Evolutionary conservation across 2,113 vertebrate genomes (phyloP), one percentile per base, ranked within the genome.

Genomic region (Vireo altiloquus): DNA sequence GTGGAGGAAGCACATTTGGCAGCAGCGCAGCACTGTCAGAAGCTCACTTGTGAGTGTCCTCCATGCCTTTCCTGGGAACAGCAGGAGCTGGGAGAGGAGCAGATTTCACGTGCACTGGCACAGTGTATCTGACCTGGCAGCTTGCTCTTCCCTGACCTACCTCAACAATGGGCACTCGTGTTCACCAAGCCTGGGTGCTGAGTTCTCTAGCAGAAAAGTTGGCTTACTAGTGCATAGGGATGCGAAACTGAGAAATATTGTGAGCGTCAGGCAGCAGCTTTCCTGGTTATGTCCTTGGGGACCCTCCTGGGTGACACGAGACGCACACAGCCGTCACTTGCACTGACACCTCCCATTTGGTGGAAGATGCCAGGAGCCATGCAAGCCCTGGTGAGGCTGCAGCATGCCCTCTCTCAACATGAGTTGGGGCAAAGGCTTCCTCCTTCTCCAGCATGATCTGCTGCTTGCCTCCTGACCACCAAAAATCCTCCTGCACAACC

Each of bases 281-380:
- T 57, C 35, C 46, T 85, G 57, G 15, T 15, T n/a, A 5, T n/a
- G 42, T 49, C 78, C 57, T 40, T 44, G 24, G 22, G 61, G 35
- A 66, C 27, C 1, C 3, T 27, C 11, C 50, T 57, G 61, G 46
- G 19, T 65, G 37, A n/a, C 59, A 37, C 0, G 0, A 33, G 57
- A 47, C 1, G 1, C 1, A 0, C 12, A 28, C 15, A 68, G 57
- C 24, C 5, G 2, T n/a, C 18, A 8, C 40, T 44, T 71, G 22
- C 33, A 3, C 13, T 39, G 35, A 17, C 25, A 35, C 56, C 39
- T 20, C 20, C 47, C 14, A 9, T 35, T 35, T 28, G 39, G 16
- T 52, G 33, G 30, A 60, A 42, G 54, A 60, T 16, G 3, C 25
- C 40, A 35, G 24, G 44, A 52, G 59, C 14, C 0, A 0, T 60